Evolutionary conservation across 2,797 vertebrate species (phyloP), one percentile per base, ranked within the genome.

Genomic region (Tokudaia muenninki): DNA sequence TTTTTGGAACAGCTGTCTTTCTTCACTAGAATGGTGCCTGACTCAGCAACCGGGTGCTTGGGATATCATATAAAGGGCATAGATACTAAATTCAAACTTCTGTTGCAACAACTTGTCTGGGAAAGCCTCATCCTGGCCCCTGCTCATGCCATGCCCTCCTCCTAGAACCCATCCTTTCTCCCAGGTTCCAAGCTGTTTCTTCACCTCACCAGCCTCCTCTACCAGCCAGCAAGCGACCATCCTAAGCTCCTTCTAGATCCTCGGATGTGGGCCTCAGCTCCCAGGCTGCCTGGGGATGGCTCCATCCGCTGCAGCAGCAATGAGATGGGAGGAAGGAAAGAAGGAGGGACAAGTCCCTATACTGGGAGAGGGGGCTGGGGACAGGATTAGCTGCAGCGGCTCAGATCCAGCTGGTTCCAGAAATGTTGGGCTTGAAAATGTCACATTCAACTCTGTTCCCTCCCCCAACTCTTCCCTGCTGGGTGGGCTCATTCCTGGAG

Each of bases 351-450:
- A 87, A 78, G 87, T 91, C 70, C 63, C 52, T 55, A 37, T 24
- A 10, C 8, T 52, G 57, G 63, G 44, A 92, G 61, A 65, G 50
- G 81, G 52, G 95, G 95, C 65, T 95, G 95, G 92, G 86, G 97
- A 97, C 87, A 92, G 89, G 96, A 90, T 92, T 91, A 97, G 89
- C 75, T 94, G 81, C 93, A 96, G 94, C 44, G 75, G 95, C 92
- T 83, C 65, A 88, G 95, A 95, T 63, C 94, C 96, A 97, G 97
- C 96, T 97, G 96, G 90, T 97, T 84, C 91, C 24, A 9, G 94
- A 97, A 97, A 95, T 16, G 13, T 50, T 50, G 87, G 80, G 94
- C 91, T 97, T 95, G 95, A 94, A 97, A 97, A 97, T 96, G 92
- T 97, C 91, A 93, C 61, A 31, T 12, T 91, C 91, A 47, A 86